phyloP scores from a whole-genome alignment of 2,797 vertebrate species.

The Sebastes umbrosus region DNA sequence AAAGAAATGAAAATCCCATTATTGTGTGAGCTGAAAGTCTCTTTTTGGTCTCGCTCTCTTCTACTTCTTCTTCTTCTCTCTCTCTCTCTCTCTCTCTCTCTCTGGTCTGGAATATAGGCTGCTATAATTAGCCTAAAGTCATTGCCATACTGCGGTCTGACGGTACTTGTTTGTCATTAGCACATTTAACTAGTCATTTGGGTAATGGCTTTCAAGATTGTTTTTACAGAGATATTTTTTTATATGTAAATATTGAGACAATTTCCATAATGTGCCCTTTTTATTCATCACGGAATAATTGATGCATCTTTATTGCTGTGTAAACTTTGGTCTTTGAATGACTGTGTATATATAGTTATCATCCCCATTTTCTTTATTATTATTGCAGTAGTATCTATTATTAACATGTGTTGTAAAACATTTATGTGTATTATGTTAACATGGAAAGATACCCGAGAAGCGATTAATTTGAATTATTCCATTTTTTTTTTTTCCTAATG shows the following conservation, averaged over 20 bases:
- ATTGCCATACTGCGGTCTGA: conserved; percentile 64
- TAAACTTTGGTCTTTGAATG: conserved; percentile 77
- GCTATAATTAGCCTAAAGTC: conserved; percentile 80
- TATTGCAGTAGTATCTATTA: conserved; percentile 77
- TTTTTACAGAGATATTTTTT: conserved; percentile 76
- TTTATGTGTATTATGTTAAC: conserved; percentile 78
- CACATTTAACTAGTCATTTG: conserved; percentile 81
- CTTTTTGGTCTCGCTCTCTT: conserved; percentile 23
- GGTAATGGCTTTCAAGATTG: conserved; percentile 81
- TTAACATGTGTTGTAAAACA: conserved; percentile 81
- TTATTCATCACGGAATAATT: conserved; percentile 78
- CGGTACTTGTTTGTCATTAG: conserved; percentile 81
- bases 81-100: conserved; percentile 17
- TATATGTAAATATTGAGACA: conserved; percentile 80
- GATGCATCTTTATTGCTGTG: conserved; percentile 77
- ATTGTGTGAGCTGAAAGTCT: conserved; percentile 61
- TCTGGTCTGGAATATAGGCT: conserved; percentile 47
- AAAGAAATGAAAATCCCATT: conserved; percentile 51
- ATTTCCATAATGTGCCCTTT: conserved; percentile 83
- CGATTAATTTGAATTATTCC: conserved; percentile 68
- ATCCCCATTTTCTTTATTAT: conserved; percentile 71
- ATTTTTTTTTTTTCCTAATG: conserved; percentile 42
- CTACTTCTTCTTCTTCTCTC: not conserved
- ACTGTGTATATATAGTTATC: conserved; percentile 75
- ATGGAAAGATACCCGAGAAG: conserved; percentile 62